A percentile compares a stretch with the other conserved stretches of the same genome.
Evolutionary conservation across 1,140 invertebrate species (phyloP).

Genomic region (Centruroides sculpturatus): DNA sequence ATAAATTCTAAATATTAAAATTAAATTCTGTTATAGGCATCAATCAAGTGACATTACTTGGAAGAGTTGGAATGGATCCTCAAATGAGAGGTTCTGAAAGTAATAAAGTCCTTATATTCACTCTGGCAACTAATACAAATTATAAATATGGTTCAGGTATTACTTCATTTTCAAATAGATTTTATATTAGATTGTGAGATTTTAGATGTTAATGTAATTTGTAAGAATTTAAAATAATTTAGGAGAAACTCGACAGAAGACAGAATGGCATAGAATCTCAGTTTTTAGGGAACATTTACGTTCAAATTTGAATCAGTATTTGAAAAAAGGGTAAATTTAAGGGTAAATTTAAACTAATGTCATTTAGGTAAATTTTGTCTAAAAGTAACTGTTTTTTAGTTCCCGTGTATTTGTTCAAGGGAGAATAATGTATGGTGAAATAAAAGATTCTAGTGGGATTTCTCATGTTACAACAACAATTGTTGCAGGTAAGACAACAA

Average conservation of each 20-base stretch:
- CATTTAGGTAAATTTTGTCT: background rate
- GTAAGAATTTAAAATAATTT: too few relatives aligned
- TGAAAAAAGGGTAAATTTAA: constrained; percentile 49
- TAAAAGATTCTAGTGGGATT: constrained; percentile 59
- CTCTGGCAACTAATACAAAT: constrained; percentile 73
- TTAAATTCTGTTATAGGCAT: constrained; percentile 46
- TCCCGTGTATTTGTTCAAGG: constrained; percentile 70
- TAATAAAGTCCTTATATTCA: constrained; percentile 77
- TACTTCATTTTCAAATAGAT: too few relatives aligned
- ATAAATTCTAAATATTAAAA: too few relatives aligned
- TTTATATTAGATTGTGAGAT: too few relatives aligned
- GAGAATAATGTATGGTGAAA: constrained; percentile 67
- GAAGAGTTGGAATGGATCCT: constrained; percentile 70
- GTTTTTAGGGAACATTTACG: constrained; percentile 70
- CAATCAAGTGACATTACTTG: constrained; percentile 71
- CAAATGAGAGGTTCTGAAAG: constrained; percentile 62
- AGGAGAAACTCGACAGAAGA: constrained; percentile 44
- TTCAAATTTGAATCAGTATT: constrained; percentile 55
- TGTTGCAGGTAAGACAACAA: constrained; percentile 38
- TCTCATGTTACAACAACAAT: constrained; percentile 54
- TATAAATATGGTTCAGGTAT: constrained; percentile 45
- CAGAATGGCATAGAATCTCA: constrained; percentile 79
- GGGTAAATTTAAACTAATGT: background rate
- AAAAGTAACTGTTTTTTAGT: constrained; percentile 22
- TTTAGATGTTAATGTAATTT: too few relatives aligned